These are phyloP conservation scores for Solenopsis invicta DNA, from an alignment of 1,140 invertebrate genomes.

Conservation along the genomic window DNA sequence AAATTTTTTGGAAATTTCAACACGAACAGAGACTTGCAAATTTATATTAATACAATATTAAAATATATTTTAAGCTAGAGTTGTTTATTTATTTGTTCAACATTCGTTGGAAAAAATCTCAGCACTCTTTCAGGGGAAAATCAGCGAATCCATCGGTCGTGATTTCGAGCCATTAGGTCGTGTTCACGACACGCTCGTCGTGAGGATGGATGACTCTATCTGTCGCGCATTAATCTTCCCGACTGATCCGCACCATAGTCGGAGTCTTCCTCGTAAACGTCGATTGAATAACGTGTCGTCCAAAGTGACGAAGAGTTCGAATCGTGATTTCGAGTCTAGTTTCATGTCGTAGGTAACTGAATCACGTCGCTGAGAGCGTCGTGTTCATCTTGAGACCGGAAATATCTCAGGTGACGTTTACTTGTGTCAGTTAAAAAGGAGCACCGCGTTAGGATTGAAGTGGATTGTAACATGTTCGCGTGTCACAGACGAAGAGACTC, in stretches of 20 bases:
- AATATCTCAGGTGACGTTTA: constrained; percentile 37
- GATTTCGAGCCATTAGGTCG: constrained; percentile 80
- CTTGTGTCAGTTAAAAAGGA: constrained; percentile 47
- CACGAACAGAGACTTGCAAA: no score
- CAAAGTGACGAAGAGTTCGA: constrained; percentile 54
- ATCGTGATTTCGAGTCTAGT: constrained; percentile 49
- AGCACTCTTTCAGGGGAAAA: constrained; percentile 22
- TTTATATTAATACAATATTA: not conserved
- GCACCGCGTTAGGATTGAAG: not conserved
- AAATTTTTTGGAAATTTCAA: no score
- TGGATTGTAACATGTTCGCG: constrained; percentile 34
- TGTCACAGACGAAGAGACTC: constrained; percentile 4
- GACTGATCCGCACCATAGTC: constrained; percentile 67
- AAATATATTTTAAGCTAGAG: not conserved
- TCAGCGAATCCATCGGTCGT: constrained; percentile 45
- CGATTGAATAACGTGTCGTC: constrained; percentile 66
- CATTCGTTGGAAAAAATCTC: not conserved
- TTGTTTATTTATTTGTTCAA: not conserved
- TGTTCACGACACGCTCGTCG: constrained; percentile 67
- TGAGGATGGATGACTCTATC: constrained; percentile 78
- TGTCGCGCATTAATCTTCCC: constrained; percentile 79
- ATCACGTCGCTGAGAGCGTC: not conserved
- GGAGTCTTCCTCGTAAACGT: constrained; percentile 61
- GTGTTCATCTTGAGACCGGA: not conserved
- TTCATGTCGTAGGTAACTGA: constrained; percentile 30